phyloP scores from a whole-genome alignment of 2,888 invertebrate genomes.

The Agrotis puta region DNA sequence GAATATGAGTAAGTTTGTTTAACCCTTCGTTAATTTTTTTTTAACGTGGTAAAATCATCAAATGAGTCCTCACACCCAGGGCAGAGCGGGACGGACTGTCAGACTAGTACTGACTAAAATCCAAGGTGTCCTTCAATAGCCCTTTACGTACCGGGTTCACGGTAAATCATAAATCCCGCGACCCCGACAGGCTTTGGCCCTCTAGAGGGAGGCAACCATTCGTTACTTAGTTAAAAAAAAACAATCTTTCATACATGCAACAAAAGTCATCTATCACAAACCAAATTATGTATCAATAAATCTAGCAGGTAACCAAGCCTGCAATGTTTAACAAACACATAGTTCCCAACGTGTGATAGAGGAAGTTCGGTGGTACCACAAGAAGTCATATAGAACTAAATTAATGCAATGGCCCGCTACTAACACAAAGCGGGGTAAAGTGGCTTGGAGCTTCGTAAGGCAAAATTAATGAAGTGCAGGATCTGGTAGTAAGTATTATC shows the following conservation, averaged over 20 bases:
- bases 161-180: no score
- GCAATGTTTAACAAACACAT: slow-evolving; percentile 38
- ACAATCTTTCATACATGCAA: neutral
- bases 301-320: neutral
- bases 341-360: slow-evolving; percentile 29
- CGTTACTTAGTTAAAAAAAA: neutral
- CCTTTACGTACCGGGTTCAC: no score
- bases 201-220: no score
- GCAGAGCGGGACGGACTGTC: no score
- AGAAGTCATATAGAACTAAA: slow-evolving; percentile 56
- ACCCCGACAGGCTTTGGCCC: no score
- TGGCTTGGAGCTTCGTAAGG: slow-evolving; percentile 22
- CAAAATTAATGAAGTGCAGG: slow-evolving; percentile 46
- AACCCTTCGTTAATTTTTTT: no score
- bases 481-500: slow-evolving; percentile 24
- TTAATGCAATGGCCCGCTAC: slow-evolving; percentile 53
- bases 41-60: no score
- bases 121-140: no score
- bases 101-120: no score
- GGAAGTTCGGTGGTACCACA: slow-evolving; percentile 48
- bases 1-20: no score
- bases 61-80: no score
- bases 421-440: slow-evolving; percentile 46
- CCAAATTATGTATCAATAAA: slow-evolving; percentile 9
- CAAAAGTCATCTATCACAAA: neutral